Evolutionary conservation across 2,797 vertebrate genomes (phyloP), one percentile per base, ranked within the genome.

Genomic region (Enteromius anoplus): DNA sequence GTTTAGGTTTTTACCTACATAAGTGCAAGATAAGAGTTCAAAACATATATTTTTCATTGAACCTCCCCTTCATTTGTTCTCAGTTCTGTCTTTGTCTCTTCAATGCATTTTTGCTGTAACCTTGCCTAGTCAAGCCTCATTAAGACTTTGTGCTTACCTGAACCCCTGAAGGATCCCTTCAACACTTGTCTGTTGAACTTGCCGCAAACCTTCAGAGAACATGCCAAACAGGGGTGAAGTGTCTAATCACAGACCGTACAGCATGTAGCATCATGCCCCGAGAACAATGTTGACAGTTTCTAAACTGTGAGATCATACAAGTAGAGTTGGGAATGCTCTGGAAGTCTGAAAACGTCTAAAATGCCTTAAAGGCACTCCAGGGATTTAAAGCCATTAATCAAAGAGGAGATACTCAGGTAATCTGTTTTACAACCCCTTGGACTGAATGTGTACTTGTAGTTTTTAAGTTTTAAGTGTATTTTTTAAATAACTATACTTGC

Each of bases 201-300:
- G 53, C 51, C 81, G 58, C 71, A 78, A 75, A 84, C 75, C 69
- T 53, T 26, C 75, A 29, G 32, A 55, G 64, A 86, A 86, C 75
- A 78, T 82, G 58, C 78, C 79, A 62, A 84, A 85, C 80, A 70
- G 75, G 75, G 83, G 80, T 40, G 78, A 89, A 85, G 60, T 58
- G 34, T 89, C 72, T 87, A 90, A 88, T 90, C 83, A 88, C 40
- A 88, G 87, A 83, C 69, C 79, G 82, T 80, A 73, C 83, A 70
- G 77, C 88, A n/a, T 89, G 90, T 87, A 60, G 62, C 70, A 75
- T 88, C 89, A 86, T 88, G 90, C 80, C 75, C 42, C 23, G 51
- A 69, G 69, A 86, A 88, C 88, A 90, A 84, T 84, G 87, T 75
- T 82, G 81, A 81, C 76, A 78, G 82, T 82, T 81, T 83, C 42